Conservation (phyloP, 2,113 vertebrate species). For the Chaetodon trifascialis region DNA sequence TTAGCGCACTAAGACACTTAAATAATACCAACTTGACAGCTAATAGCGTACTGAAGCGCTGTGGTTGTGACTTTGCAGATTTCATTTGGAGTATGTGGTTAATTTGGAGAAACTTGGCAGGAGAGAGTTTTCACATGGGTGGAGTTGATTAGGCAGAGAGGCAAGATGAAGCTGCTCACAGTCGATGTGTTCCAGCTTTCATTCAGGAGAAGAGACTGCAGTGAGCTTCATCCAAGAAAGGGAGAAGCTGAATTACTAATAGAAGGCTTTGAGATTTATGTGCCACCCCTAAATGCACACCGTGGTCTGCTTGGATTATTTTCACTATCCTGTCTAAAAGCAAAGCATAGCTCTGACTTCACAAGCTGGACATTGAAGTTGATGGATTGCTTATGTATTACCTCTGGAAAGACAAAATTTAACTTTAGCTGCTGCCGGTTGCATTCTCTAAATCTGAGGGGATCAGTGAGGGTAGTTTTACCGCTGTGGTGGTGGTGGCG, state of each 20-base stretch:
- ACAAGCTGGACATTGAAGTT: conserved; percentile 11
- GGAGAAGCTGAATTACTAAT: conserved; percentile 5
- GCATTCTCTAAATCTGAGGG: conserved; percentile 33
- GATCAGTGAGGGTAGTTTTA: conserved; percentile 29
- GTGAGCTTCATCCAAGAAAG: not conserved
- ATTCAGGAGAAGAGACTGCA: conserved; percentile 7
- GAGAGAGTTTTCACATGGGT: not conserved
- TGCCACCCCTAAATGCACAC: not conserved
- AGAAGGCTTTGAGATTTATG: conserved; percentile 5
- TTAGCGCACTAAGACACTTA: not conserved
- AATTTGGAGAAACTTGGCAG: not conserved
- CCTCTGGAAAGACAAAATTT: conserved; percentile 36
- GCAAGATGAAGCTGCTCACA: conserved; percentile 29
- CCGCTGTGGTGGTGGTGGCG: conserved; percentile 11
- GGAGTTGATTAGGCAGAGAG: not conserved
- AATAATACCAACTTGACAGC: not conserved
- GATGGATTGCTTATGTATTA: conserved; percentile 38
- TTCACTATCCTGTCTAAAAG: not conserved
- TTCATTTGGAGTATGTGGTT: conserved; percentile 1
- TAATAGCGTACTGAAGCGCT: not conserved
- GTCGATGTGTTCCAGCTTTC: conserved; percentile 1
- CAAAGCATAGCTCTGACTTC: conserved; percentile 3
- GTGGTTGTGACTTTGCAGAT: not conserved
- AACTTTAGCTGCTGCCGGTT: conserved; percentile 7
- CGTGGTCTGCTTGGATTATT: not conserved